Base-by-base conservation (phyloP, 1,140 invertebrate species). In the Mylabris phalerata region DNA sequence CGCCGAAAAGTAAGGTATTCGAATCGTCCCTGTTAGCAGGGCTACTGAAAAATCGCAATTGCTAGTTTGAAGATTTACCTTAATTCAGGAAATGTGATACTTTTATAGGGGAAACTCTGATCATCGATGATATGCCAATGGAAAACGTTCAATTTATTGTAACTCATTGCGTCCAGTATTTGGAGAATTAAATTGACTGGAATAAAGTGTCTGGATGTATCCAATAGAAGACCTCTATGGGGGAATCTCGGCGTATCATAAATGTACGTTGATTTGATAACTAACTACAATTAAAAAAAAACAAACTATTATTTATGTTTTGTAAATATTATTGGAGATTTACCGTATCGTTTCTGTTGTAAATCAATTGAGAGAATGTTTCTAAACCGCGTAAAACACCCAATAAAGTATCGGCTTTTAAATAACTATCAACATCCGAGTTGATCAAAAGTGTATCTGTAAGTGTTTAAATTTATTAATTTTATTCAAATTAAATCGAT, bases 121-220 rank as follows among this genome's bases (percentile, higher is more conserved):
- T 95, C 91, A 72, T 97, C 94, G 0, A 90, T 86, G 24, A 97
- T 89, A 72, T 97, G 93, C 93, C 93, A 97, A 71, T 96, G 93
- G 57, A 97, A 86, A 0, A 95, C 91, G 73, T 96, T 96, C 54
- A 93, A 75, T 75, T 96, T 97, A 72, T 92, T 93, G 62, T 87
- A 86, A 2, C 86, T 81, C 91, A 95, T 92, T 0, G 88, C 85
- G 57, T 90, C 88, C 38, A 95, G 66, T 2, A 83, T 88, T 27
- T 80, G 70, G 9, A 82, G 66, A 24, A 95, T 82, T 38, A 80
- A 81, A 2, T 68, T 50, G 2, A 90, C 59, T 0, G 87, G 80
- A 5, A 92, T 72, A 73, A 81, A 95, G 75, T 95, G 92, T 4
- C 93, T 78, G 1, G 89, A 82, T 1, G 90, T 93, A 70, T 94